A percentile compares a stretch with the other conserved stretches of the same genome.
Evolutionary conservation across 2,797 vertebrate species (phyloP).

Genomic region (Scarus forsteni): DNA sequence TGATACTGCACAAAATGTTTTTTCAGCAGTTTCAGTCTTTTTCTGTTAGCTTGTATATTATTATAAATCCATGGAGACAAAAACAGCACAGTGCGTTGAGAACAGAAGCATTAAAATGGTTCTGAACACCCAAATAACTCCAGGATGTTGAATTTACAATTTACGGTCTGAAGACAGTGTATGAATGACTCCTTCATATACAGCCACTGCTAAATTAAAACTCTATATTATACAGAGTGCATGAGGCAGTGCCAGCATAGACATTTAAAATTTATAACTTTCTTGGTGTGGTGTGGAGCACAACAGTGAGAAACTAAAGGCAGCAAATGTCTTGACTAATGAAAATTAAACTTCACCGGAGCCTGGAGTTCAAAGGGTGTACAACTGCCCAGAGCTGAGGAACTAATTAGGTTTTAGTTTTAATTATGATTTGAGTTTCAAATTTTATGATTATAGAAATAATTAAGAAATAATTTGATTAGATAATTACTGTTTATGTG

Average conservation of each 20-base stretch:
- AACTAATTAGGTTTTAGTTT: no score
- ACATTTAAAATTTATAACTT: slow-evolving; percentile 56
- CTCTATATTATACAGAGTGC: slow-evolving; percentile 48
- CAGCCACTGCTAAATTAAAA: slow-evolving; percentile 34
- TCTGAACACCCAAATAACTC: neutral
- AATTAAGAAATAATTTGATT: no score
- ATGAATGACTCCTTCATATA: slow-evolving; percentile 31
- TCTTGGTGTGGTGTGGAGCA: slow-evolving; percentile 16
- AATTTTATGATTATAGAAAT: no score
- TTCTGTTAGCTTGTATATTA: neutral
- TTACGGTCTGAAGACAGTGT: neutral
- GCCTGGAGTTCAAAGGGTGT: neutral
- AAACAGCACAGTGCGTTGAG: neutral
- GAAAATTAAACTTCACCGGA: neutral
- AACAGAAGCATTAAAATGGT: slow-evolving; percentile 5
- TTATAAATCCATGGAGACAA: neutral
- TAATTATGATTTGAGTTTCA: no score
- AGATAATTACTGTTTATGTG: no score
- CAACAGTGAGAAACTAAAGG: slow-evolving; percentile 25
- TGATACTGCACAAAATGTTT: no score
- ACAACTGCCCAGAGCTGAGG: neutral
- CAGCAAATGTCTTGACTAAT: slow-evolving; percentile 6
- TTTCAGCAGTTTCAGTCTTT: neutral
- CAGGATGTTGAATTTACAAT: neutral
- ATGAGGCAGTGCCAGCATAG: slow-evolving; percentile 38